Base-by-base conservation (phyloP, 1,140 invertebrate species). In the Ceratina calcarata region DNA sequence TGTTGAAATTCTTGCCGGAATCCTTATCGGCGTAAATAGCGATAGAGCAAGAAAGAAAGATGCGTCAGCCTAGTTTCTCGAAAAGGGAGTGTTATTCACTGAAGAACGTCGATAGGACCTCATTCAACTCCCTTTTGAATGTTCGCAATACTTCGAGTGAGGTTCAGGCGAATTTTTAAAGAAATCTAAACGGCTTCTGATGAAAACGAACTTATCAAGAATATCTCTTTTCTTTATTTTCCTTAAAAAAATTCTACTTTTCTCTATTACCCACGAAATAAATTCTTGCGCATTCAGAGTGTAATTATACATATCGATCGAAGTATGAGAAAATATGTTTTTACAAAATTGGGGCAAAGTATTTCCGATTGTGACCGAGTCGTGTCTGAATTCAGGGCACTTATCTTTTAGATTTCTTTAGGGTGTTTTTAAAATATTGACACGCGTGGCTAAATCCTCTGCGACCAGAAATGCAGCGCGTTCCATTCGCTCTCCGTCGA, bases 21-120 rank as follows among this genome's bases (percentile, higher is more conserved):
- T 75, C 79, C 81, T 66, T 80, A 67, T 64, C 64, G 76, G 49
- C 58, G 51, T 76, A 86, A 85, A 62, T 68, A 71, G 55, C 64
- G 55, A 60, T 27, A 22, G 55, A 37, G 66, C 65, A 65, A 67
- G 80, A 58, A 85, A 86, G 53, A 64, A 55, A 58, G 61, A 83
- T 85, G 81, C 80, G 71, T 68, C 65, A 58, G 67, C 53, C 45
- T 58, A 32, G 58, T 82, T 71, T 82, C 76, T 60, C 61, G 72
- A 80, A 57, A 70, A 55, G 65, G 76, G 60, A 68, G 37, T 65
- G 62, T 22, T 12, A 53, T 37, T 62, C 60, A 53, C 24, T 15
- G 67, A 27, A 71, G 15, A 55, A 65, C 57, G 62, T 65, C 53
- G 69, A 65, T 55, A 74, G 72, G 57, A 49, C 7, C 71, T 58